These are phyloP conservation scores for Actenoides lindsayi DNA, from an alignment of 2,113 vertebrate genomes.

Conservation along the genomic window DNA sequence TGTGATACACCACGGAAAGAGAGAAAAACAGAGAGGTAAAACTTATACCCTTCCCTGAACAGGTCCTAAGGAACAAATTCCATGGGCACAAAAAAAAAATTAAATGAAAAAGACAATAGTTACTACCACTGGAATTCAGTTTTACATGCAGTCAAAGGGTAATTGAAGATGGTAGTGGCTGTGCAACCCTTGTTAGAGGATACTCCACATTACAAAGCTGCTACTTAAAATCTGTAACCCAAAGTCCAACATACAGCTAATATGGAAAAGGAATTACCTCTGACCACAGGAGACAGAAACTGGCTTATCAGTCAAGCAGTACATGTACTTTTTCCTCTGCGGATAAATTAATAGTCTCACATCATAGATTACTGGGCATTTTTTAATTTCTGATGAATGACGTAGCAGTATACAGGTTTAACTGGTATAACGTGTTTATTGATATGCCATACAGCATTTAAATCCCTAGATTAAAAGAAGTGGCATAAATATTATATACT, in stretches of 20 bases:
- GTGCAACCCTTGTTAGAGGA: not conserved
- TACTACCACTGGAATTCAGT: not conserved
- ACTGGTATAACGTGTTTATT: not conserved
- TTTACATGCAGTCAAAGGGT: not conserved
- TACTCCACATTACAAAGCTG: not conserved
- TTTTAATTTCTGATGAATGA: not conserved
- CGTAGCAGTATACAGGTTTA: not conserved
- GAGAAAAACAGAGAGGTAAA: not conserved
- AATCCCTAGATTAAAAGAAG: not conserved
- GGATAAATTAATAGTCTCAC: not conserved
- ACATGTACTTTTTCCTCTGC: not conserved
- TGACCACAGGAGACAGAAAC: not conserved
- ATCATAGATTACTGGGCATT: not conserved
- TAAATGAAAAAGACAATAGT: not conserved
- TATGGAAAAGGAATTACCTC: not conserved
- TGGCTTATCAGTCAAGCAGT: not conserved
- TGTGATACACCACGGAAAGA: not conserved
- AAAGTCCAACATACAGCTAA: not conserved
- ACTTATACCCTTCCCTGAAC: not conserved
- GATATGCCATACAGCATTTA: not conserved
- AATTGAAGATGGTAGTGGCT: not conserved
- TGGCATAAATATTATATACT: not conserved
- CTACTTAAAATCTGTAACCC: not conserved
- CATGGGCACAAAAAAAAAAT: not conserved
- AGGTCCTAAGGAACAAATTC: not conserved